These are phyloP conservation scores for Euproctis similis DNA, from an alignment of 2,888 invertebrate genomes.

Conservation along the genomic window DNA sequence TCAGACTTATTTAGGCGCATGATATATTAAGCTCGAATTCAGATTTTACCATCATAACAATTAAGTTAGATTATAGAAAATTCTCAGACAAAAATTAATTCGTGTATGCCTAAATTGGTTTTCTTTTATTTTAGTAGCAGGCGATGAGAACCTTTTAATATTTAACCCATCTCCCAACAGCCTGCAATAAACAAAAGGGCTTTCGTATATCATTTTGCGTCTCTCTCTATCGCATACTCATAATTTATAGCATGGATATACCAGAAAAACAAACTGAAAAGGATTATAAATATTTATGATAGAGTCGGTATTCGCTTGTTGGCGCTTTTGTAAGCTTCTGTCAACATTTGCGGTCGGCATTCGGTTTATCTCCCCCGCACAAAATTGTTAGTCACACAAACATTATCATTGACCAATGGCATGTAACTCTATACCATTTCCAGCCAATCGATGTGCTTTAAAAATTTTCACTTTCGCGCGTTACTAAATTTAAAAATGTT, in stretches of 20 bases:
- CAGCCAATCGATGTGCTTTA: conserved; percentile 56
- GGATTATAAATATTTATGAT: conserved; percentile 1
- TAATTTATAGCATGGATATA: conserved; percentile 29
- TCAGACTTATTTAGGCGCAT: too few species aligned
- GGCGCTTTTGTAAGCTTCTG: conserved; percentile 34
- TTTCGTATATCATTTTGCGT: conserved; percentile 32
- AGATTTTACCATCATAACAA: too few species aligned
- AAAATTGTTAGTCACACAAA: conserved; percentile 63
- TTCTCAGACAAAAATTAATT: too few species aligned
- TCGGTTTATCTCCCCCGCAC: conserved; percentile 67
- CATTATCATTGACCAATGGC: conserved; percentile 74
- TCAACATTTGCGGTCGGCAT: conserved; percentile 66
- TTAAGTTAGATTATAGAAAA: too few species aligned
- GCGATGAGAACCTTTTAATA: conserved; percentile 29
- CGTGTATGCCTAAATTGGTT: too few species aligned
- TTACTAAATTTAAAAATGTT: conserved; percentile 40
- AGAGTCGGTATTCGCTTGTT: conserved; percentile 28
- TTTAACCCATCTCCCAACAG: conserved; percentile 31
- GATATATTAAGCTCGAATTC: too few species aligned
- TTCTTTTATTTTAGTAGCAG: conserved; percentile 7
- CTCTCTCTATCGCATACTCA: conserved; percentile 41
- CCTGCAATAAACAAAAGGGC: conserved; percentile 32
- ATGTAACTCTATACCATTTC: conserved; percentile 52
- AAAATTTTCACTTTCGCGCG: conserved; percentile 45
- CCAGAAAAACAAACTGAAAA: conserved; percentile 15